These are phyloP conservation scores for Drosophila recens DNA, from an alignment of 2,888 invertebrate genomes.

Conservation along the genomic window DNA sequence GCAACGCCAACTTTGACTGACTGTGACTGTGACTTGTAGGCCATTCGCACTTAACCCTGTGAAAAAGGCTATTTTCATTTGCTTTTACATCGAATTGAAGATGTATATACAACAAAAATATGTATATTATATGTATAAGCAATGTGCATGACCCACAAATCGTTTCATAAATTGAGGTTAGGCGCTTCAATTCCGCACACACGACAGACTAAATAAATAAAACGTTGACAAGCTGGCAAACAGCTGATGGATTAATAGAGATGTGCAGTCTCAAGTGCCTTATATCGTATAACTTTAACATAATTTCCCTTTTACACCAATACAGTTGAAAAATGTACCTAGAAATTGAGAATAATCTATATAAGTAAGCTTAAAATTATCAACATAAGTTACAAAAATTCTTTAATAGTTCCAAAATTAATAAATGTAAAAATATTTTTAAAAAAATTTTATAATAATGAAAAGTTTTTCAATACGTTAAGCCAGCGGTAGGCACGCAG, in stretches of 20 bases:
- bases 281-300: neutral
- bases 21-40: conserved; percentile 48
- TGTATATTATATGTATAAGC: conserved; percentile 26
- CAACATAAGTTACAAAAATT: neutral
- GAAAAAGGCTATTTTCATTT: conserved; percentile 74
- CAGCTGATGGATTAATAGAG: conserved; percentile 24
- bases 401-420: no score
- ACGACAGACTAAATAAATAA: conserved; percentile 29
- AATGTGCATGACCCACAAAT: conserved; percentile 74
- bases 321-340: neutral
- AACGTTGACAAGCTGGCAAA: conserved; percentile 14
- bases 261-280: conserved; percentile 16
- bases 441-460: no score
- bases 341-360: neutral
- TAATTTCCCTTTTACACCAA: neutral
- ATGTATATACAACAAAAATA: conserved; percentile 8
- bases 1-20: conserved; percentile 18
- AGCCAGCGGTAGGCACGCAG: no score
- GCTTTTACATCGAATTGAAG: conserved; percentile 33
- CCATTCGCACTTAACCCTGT: conserved; percentile 76
- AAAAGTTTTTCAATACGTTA: no score
- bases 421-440: no score
- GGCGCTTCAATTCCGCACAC: conserved; percentile 74
- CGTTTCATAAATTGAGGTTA: conserved; percentile 70
- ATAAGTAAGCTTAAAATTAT: neutral